A percentile compares a stretch with the other conserved stretches of the same genome.
Conservation (phyloP, 2,797 vertebrate genomes). For the Toxotes lorentzi region DNA sequence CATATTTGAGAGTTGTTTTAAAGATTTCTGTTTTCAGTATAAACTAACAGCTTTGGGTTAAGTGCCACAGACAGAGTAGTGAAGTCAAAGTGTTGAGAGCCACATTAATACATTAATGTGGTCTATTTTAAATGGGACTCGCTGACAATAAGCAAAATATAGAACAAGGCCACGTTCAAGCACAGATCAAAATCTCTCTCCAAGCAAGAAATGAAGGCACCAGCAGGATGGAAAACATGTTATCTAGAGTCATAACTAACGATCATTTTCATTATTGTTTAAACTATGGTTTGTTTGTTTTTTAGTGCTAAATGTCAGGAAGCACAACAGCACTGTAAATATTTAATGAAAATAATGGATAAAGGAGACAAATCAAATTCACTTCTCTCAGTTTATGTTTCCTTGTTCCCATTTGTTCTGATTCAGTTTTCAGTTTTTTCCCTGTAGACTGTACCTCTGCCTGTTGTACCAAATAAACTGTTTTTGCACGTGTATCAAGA, state of each 20-base stretch:
- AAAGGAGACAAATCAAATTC: neutral
- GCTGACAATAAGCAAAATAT: neutral
- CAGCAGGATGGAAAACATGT: neutral
- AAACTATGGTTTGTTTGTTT: too few species aligned
- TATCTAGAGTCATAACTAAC: neutral
- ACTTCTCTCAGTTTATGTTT: neutral
- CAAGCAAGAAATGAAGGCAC: neutral
- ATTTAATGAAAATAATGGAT: conserved; percentile 3
- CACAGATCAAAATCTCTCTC: neutral
- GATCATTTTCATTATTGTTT: neutral
- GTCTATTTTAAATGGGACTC: neutral
- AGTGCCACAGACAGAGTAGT: neutral
- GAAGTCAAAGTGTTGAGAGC: neutral
- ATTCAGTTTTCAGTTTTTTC: neutral
- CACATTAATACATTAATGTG: neutral
- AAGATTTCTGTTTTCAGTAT: neutral
- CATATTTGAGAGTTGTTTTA: neutral
- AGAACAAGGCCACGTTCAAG: neutral
- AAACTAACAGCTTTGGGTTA: neutral
- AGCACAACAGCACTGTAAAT: conserved; percentile 19
- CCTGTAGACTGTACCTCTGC: neutral
- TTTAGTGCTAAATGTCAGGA: conserved; percentile 1
- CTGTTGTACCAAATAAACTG: too few species aligned
- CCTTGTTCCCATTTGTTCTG: neutral
- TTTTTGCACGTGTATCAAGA: neutral